Evolutionary conservation across 2,113 vertebrate genomes (phyloP).

Genomic region (Tichodroma muraria): DNA sequence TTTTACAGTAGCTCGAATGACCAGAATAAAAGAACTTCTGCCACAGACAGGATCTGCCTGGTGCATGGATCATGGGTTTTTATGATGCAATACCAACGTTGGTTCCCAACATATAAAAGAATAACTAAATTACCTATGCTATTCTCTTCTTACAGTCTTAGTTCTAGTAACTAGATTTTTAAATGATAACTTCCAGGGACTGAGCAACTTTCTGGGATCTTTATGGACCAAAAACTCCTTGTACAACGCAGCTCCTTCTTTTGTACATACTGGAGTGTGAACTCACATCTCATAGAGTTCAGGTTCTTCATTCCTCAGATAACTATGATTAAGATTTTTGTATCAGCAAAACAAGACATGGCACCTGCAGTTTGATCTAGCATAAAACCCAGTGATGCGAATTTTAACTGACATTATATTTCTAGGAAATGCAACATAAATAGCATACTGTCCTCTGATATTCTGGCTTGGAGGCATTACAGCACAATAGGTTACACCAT

Average conservation of each 20-base stretch:
- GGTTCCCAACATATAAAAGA: background rate
- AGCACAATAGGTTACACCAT: background rate
- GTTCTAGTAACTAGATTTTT: background rate
- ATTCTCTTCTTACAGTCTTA: background rate
- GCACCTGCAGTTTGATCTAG: background rate
- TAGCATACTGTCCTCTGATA: background rate
- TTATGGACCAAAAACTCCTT: background rate
- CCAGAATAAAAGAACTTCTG: background rate
- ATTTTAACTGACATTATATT: background rate
- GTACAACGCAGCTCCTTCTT: background rate
- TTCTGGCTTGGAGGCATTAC: background rate
- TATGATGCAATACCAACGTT: background rate
- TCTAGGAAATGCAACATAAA: background rate
- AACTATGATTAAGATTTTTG: background rate
- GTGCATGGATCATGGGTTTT: background rate
- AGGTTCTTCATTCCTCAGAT: background rate
- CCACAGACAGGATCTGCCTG: background rate
- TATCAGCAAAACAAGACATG: background rate
- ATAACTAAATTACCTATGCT: background rate
- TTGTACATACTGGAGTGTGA: background rate
- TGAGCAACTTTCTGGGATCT: background rate
- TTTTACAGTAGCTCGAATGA: rapidly evolving
- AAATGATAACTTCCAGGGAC: background rate
- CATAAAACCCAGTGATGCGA: background rate
- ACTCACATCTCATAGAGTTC: background rate